Percentiles rank a stretch among this genome's conserved stretches.
These are phyloP conservation scores for Fundulus diaphanus DNA, from an alignment of 2,797 vertebrate genomes.

Conservation along the genomic window DNA sequence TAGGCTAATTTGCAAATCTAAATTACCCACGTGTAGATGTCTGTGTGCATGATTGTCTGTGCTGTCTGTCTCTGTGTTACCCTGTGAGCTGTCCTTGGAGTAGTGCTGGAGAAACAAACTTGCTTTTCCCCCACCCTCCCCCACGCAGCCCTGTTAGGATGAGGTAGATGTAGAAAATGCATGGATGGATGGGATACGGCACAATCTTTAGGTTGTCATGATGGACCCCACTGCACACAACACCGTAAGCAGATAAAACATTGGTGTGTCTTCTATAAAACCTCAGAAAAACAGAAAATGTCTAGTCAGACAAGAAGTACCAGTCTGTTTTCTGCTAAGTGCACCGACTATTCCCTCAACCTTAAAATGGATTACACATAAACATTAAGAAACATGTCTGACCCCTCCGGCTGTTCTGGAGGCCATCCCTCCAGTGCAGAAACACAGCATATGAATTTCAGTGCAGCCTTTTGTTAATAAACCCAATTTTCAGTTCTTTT, in stretches of 20 bases:
- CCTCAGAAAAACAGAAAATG: background rate
- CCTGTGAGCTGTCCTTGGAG: background rate
- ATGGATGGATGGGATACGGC: background rate
- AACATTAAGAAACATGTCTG: background rate
- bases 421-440: background rate
- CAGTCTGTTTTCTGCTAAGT: background rate
- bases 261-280: background rate
- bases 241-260: background rate
- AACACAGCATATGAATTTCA: background rate
- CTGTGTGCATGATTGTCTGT: background rate
- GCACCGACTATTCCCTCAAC: background rate
- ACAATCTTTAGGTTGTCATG: background rate
- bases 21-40: background rate
- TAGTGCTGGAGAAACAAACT: background rate
- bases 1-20: background rate
- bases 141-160: background rate
- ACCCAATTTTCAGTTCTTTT: background rate
- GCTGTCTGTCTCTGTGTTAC: background rate
- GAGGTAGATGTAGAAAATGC: background rate
- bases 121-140: background rate
- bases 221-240: background rate
- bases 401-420: background rate
- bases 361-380: background rate
- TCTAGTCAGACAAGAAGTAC: background rate
- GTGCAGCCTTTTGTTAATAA: background rate